Percentiles rank a stretch among this genome's conserved stretches.
Evolutionary conservation across 1,140 invertebrate species (phyloP).

Genomic region (Zaprionus lachaisei): DNA sequence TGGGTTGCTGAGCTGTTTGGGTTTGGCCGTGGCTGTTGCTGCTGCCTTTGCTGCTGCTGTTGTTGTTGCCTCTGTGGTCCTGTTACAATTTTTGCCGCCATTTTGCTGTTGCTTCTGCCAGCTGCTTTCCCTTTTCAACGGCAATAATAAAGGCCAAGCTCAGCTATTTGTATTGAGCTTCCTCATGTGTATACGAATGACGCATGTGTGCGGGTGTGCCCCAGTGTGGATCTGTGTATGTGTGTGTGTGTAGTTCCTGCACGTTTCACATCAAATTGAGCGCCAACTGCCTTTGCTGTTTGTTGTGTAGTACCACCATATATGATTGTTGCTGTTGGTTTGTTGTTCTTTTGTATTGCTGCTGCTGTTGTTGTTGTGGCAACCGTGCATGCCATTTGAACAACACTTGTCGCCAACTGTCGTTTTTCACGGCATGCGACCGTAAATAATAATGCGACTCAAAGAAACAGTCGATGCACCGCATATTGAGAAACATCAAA

Average conservation of each 20-base stretch:
- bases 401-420: conserved; percentile 80
- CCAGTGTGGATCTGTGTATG: conserved; percentile 14
- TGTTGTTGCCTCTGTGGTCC: conserved; percentile 53
- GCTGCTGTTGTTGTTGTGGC: conserved; percentile 68
- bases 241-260: conserved; percentile 58
- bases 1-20: conserved; percentile 24
- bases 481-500: conserved; percentile 53
- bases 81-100: conserved; percentile 72
- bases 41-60: background rate
- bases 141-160: conserved; percentile 57
- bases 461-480: conserved; percentile 52
- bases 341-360: conserved; percentile 2
- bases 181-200: conserved; percentile 34
- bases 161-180: conserved; percentile 75
- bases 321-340: conserved; percentile 29
- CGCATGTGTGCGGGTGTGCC: conserved; percentile 1
- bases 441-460: conserved; percentile 77
- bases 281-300: conserved; percentile 74
- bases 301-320: conserved; percentile 10
- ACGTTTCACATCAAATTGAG: conserved; percentile 80
- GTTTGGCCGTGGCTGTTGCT: conserved; percentile 19
- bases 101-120: conserved; percentile 64
- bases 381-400: conserved; percentile 78
- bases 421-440: conserved; percentile 78
- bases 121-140: conserved; percentile 55